These are phyloP conservation scores for Drosophila serrata DNA, from an alignment of 1,140 invertebrate species.

Conservation along the genomic window DNA sequence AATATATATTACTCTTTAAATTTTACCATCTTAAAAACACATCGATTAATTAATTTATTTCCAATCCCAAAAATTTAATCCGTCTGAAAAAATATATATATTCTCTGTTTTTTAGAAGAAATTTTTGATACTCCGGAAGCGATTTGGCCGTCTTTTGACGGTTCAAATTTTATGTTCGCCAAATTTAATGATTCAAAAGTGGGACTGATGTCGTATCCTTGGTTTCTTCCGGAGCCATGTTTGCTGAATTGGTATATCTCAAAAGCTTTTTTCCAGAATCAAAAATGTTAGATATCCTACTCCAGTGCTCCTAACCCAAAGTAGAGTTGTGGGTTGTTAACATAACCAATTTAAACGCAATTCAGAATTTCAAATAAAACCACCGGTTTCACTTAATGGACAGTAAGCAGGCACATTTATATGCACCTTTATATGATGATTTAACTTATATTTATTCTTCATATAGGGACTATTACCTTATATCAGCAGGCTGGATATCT, in stretches of 20 bases:
- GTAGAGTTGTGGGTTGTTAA: constrained; percentile 93
- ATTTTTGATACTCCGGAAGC: constrained; percentile 91
- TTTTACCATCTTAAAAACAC: too few species aligned
- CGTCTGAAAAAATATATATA: neutral
- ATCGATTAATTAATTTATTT: too few species aligned
- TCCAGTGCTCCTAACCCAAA: constrained; percentile 93
- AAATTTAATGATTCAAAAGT: constrained; percentile 95
- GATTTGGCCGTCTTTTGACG: constrained; percentile 93
- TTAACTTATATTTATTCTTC: constrained; percentile 2
- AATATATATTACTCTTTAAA: too few species aligned
- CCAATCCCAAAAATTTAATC: too few species aligned
- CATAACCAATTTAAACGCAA: constrained; percentile 88
- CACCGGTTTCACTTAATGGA: constrained; percentile 89
- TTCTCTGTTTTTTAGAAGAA: constrained; percentile 88
- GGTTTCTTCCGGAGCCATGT: constrained; percentile 88
- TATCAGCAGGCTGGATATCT: constrained; percentile 95
- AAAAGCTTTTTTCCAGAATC: constrained; percentile 89
- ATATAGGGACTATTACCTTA: constrained; percentile 95
- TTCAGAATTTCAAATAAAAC: constrained; percentile 88
- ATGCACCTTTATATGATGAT: neutral
- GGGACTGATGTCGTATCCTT: constrained; percentile 91
- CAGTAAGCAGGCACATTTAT: constrained; percentile 87
- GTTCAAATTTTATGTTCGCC: constrained; percentile 92
- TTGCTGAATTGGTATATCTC: constrained; percentile 83
- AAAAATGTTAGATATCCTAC: constrained; percentile 92